A percentile compares a stretch with the other conserved stretches of the same genome.
Evolutionary conservation across 2,888 invertebrate genomes (phyloP).

Genomic region (Eupithecia inturbata): DNA sequence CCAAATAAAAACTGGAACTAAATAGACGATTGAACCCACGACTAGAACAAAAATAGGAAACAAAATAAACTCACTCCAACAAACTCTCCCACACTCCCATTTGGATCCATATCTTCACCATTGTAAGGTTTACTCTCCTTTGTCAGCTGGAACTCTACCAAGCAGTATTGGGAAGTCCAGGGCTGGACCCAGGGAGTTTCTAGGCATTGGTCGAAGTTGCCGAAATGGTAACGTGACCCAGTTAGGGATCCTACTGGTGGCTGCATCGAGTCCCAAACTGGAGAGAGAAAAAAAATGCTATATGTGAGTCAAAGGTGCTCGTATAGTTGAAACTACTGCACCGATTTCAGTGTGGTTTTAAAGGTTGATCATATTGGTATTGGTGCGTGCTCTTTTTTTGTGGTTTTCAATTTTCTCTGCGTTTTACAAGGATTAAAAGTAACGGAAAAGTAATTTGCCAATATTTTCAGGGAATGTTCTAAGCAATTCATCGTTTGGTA

Average conservation of each 20-base stretch:
- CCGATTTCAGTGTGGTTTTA: background rate
- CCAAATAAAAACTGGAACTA: no score
- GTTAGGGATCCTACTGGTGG: conserved; percentile 45
- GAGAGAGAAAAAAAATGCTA: background rate
- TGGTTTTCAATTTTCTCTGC: no score
- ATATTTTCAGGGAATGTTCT: no score
- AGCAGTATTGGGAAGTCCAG: conserved; percentile 45
- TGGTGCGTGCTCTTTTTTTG: no score
- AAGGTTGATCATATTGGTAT: no score
- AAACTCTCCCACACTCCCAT: conserved; percentile 32
- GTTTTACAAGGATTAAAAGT: no score
- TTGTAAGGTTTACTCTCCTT: conserved; percentile 21
- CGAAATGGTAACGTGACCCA: conserved; percentile 39
- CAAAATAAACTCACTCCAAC: conserved; percentile 42
- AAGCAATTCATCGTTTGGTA: no score
- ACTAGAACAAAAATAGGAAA: background rate
- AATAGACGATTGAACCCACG: background rate
- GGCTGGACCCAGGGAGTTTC: conserved; percentile 44
- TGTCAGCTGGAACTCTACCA: conserved; percentile 38
- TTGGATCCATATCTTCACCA: conserved; percentile 38
- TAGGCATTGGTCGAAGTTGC: conserved; percentile 50
- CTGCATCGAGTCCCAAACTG: conserved; percentile 51
- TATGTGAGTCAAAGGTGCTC: background rate
- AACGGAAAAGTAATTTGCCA: no score
- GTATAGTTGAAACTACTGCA: background rate